Evolutionary conservation across 2,113 vertebrate species (phyloP).

Genomic region (Salminus brasiliensis): DNA sequence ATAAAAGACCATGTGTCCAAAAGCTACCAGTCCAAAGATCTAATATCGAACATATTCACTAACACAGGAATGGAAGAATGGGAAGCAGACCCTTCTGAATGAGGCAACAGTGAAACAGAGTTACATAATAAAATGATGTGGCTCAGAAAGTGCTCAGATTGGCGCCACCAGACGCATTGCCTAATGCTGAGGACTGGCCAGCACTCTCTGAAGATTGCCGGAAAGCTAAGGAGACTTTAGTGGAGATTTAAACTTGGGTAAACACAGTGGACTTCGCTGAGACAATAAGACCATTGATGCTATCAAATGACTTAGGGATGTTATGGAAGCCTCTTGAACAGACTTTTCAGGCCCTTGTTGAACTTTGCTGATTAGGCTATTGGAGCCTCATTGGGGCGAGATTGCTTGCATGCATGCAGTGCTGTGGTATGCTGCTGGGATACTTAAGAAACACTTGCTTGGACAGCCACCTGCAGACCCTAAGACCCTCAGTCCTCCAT

Average conservation of each 20-base stretch:
- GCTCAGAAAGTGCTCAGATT: neutral
- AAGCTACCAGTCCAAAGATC: neutral
- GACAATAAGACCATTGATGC: neutral
- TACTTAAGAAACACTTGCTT: neutral
- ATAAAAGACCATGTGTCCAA: no score
- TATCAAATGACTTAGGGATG: neutral
- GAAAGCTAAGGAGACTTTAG: neutral
- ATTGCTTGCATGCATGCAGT: neutral
- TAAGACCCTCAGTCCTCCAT: no score
- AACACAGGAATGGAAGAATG: neutral
- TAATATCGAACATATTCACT: neutral
- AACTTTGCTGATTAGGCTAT: neutral
- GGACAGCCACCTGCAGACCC: no score
- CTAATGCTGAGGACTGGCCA: neutral
- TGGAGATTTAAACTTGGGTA: neutral
- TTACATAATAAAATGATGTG: neutral
- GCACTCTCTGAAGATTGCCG: neutral
- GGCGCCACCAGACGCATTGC: neutral
- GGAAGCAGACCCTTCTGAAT: neutral
- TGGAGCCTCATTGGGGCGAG: neutral
- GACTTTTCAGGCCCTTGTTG: neutral
- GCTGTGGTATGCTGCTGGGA: neutral
- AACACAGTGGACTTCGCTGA: neutral
- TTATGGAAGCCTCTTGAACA: neutral
- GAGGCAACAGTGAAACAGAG: neutral